Conservation (phyloP, 2,797 vertebrate species). For the Smutsia temminckii region DNA sequence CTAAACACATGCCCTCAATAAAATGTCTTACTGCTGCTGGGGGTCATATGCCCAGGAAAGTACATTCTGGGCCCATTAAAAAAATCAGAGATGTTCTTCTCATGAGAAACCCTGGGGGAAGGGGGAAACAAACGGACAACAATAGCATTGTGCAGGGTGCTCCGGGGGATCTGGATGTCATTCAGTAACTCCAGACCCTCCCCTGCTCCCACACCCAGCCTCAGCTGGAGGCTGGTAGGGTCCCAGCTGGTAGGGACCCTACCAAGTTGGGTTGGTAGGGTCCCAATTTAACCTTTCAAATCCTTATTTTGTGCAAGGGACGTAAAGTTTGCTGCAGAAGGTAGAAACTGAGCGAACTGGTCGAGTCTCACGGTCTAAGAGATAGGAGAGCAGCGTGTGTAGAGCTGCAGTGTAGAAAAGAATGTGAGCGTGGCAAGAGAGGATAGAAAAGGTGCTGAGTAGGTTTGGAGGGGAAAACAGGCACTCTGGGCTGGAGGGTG, state of each 20-base stretch:
- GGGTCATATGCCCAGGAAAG: background rate
- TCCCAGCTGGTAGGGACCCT: background rate
- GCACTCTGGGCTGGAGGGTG: background rate
- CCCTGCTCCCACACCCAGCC: background rate
- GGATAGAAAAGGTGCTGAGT: accelerated
- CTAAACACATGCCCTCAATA: background rate
- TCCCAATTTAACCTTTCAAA: background rate
- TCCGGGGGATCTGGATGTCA: background rate
- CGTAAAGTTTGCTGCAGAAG: background rate
- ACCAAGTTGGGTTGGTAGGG: background rate
- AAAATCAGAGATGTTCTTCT: background rate
- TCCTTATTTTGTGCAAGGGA: background rate
- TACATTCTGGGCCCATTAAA: background rate
- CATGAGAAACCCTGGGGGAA: background rate
- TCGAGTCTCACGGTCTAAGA: background rate
- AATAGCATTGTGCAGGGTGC: background rate
- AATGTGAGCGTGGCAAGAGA: background rate
- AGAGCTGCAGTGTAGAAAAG: no score
- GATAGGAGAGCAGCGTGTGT: background rate
- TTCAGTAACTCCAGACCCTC: background rate
- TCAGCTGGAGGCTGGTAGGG: background rate
- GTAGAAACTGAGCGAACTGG: background rate
- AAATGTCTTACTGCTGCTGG: background rate
- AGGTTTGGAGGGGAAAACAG: background rate
- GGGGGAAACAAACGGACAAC: background rate